A percentile compares a stretch with the other conserved stretches of the same genome.
Evolutionary conservation across 2,113 vertebrate genomes (phyloP).

Genomic region (Perccottus glenii): DNA sequence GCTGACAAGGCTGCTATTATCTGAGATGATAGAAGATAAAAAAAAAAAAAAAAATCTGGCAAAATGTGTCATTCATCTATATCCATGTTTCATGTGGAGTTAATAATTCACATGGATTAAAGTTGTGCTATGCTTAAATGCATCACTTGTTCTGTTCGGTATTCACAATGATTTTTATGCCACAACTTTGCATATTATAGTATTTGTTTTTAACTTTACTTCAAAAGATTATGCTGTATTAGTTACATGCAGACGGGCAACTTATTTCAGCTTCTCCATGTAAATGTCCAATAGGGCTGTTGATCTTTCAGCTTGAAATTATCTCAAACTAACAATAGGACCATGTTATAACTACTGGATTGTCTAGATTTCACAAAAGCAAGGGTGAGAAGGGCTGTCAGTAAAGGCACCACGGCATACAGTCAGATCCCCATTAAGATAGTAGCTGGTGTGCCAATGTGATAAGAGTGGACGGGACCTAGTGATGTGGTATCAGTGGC

Average conservation of each 20-base stretch:
- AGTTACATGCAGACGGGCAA: conserved; percentile 10
- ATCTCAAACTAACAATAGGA: not conserved
- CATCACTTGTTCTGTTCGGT: conserved; percentile 20
- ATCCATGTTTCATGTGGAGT: conserved; percentile 28
- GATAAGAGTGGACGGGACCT: conserved; percentile 64
- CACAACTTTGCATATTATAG: conserved; percentile 3
- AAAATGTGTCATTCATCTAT: conserved; percentile 54
- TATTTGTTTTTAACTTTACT: conserved; percentile 10
- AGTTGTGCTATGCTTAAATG: conserved; percentile 4
- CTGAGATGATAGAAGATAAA: conserved; percentile 42
- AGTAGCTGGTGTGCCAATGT: conserved; percentile 52
- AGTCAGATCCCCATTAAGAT: conserved; percentile 77
- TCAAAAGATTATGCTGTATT: not conserved
- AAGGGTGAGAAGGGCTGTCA: conserved; percentile 34
- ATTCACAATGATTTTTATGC: not conserved
- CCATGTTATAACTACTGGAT: no score
- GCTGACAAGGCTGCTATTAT: conserved; percentile 69
- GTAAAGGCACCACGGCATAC: conserved; percentile 44
- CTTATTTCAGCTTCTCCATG: not conserved
- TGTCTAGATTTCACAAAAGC: conserved; percentile 22
- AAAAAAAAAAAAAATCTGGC: conserved; percentile 3
- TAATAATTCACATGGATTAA: conserved; percentile 33
- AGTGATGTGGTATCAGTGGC: conserved; percentile 61
- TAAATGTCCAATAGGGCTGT: not conserved
- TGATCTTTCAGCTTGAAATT: no score